A percentile compares a stretch with the other conserved stretches of the same genome.
Evolutionary conservation across 2,113 vertebrate species (phyloP).

Genomic region (Centropus unirufus): DNA sequence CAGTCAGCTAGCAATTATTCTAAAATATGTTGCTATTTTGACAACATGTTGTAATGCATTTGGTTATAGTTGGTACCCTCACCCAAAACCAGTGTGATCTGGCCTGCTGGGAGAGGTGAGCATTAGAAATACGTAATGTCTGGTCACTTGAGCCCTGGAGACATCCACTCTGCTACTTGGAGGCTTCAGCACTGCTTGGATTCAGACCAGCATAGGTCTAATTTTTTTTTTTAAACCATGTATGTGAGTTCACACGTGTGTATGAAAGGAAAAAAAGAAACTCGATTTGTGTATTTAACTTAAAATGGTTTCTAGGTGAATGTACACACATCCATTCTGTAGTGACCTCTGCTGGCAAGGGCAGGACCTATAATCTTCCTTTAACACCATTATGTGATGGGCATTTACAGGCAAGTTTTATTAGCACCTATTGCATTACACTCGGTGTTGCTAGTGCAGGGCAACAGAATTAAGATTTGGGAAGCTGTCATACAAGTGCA

Average conservation of each 20-base stretch:
- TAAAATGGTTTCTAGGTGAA: neutral
- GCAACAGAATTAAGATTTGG: neutral
- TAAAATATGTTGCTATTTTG: neutral
- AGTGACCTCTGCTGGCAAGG: slow-evolving; percentile 72
- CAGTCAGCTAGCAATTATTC: neutral
- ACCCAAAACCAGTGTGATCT: neutral
- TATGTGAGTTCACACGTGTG: neutral
- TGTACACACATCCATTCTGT: slow-evolving; percentile 38
- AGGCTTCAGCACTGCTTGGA: neutral
- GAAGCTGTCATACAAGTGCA: slow-evolving; percentile 16
- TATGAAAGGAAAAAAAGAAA: neutral
- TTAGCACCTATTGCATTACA: neutral
- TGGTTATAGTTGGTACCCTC: neutral
- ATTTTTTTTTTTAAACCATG: no score
- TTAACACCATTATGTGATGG: rapidly evolving
- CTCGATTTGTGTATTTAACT: neutral
- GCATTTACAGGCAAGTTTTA: neutral
- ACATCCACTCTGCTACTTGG: neutral
- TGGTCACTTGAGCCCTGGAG: neutral
- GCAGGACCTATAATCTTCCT: neutral
- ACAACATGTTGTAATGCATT: neutral
- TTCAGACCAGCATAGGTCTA: neutral
- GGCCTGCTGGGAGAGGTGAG: neutral
- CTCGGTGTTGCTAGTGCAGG: neutral
- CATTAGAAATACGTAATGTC: rapidly evolving